Percentiles rank a stretch among this genome's conserved stretches.
These are phyloP conservation scores for Silurus meridionalis DNA, from an alignment of 2,113 vertebrate species.

Conservation along the genomic window DNA sequence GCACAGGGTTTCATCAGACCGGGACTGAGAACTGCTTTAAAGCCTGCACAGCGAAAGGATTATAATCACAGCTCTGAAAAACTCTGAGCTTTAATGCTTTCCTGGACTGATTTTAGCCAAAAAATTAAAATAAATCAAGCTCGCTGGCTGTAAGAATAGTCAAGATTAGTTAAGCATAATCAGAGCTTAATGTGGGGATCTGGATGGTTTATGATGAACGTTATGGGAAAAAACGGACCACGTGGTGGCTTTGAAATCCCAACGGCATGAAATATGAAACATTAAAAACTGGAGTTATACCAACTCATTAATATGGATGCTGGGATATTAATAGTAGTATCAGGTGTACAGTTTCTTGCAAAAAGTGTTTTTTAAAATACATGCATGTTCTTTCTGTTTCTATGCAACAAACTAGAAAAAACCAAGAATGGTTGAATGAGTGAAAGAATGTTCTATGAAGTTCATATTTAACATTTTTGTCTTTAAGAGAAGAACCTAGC, in stretches of 20 bases:
- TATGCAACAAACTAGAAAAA: too few relatives aligned
- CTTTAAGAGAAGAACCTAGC: too few relatives aligned
- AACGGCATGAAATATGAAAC: neutral
- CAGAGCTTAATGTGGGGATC: conserved; percentile 1
- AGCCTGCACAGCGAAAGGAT: conserved; percentile 5
- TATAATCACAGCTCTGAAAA: conserved; percentile 3
- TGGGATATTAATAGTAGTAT: neutral
- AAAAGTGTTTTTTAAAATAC: too few relatives aligned
- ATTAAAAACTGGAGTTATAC: neutral
- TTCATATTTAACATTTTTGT: too few relatives aligned
- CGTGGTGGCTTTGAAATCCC: neutral
- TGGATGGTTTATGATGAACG: conserved; percentile 39
- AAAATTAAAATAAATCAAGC: neutral
- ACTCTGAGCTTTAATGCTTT: neutral
- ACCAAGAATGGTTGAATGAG: too few relatives aligned
- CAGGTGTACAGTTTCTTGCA: neutral
- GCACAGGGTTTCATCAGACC: neutral
- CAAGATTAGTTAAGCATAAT: conserved; percentile 6
- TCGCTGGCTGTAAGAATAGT: neutral
- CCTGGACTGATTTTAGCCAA: neutral
- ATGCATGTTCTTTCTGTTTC: too few relatives aligned
- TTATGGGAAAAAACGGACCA: neutral
- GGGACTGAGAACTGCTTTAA: neutral
- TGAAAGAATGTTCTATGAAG: too few relatives aligned
- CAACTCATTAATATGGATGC: neutral